Conservation (phyloP, 2,888 invertebrate genomes). For the Colostygia pectinataria region DNA sequence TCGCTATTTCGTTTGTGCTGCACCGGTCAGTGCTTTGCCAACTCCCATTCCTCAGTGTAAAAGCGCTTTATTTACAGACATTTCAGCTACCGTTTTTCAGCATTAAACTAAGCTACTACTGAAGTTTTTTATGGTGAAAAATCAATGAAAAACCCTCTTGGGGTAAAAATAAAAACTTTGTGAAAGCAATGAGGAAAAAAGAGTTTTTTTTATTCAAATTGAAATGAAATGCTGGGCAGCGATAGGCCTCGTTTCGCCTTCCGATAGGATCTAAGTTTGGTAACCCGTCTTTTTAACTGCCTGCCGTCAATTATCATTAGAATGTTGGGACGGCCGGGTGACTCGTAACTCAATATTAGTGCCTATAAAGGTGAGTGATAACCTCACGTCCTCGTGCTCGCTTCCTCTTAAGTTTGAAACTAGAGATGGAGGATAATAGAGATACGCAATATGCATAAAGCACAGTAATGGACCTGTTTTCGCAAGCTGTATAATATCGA, state of each 20-base stretch:
- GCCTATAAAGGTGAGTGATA: conserved; percentile 78
- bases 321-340: conserved; percentile 58
- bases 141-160: conserved; percentile 25
- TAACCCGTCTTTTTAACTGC: conserved; percentile 73
- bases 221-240: conserved; percentile 41
- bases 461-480: conserved; percentile 35
- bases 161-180: conserved; percentile 43
- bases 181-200: conserved; percentile 50
- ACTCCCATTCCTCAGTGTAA: conserved; percentile 29
- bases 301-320: conserved; percentile 75
- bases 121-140: conserved; percentile 29
- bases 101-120: conserved; percentile 24
- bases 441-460: conserved; percentile 50
- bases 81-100: conserved; percentile 33
- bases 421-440: conserved; percentile 47
- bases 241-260: conserved; percentile 40
- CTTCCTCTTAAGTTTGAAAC: conserved; percentile 53
- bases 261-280: conserved; percentile 66
- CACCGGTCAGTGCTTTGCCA: conserved; percentile 27
- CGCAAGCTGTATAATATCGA: conserved; percentile 24
- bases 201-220: conserved; percentile 45
- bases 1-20: conserved; percentile 39
- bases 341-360: conserved; percentile 75
- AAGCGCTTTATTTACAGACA: conserved; percentile 33
- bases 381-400: conserved; percentile 54